phyloP scores from a whole-genome alignment of 1,140 invertebrate species.

The Lepidurus apus region DNA sequence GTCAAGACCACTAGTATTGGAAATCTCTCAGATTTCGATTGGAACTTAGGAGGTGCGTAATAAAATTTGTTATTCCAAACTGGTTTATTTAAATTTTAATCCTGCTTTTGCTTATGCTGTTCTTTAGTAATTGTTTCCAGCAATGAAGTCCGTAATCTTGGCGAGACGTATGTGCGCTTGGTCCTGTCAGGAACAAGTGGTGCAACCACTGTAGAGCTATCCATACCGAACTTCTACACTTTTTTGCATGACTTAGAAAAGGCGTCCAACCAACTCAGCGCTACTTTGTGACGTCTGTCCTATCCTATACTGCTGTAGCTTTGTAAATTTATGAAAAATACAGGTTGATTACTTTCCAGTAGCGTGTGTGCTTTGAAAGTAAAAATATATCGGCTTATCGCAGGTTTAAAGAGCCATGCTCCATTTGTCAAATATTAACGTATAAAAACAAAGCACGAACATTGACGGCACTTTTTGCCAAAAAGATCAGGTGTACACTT shows the following conservation, averaged over 20 bases:
- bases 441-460: too few relatives aligned
- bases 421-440: background rate
- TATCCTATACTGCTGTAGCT: background rate
- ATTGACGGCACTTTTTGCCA: too few relatives aligned
- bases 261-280: background rate
- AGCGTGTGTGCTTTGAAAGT: background rate
- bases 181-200: background rate
- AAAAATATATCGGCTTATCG: background rate
- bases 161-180: background rate
- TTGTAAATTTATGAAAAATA: background rate
- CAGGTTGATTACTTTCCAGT: background rate
- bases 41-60: background rate
- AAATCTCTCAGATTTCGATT: background rate
- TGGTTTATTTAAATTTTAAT: background rate
- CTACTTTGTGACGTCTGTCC: background rate
- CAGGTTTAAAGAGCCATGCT: background rate
- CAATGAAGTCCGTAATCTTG: background rate
- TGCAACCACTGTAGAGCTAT: background rate
- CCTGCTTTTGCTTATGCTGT: background rate
- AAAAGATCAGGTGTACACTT: too few relatives aligned
- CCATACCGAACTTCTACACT: background rate
- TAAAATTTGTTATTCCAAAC: background rate
- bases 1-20: background rate
- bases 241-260: background rate
- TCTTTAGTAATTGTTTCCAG: conserved; percentile 10